Conservation (phyloP, 2,797 vertebrate species). For the Tympanoctomys barrerae region DNA sequence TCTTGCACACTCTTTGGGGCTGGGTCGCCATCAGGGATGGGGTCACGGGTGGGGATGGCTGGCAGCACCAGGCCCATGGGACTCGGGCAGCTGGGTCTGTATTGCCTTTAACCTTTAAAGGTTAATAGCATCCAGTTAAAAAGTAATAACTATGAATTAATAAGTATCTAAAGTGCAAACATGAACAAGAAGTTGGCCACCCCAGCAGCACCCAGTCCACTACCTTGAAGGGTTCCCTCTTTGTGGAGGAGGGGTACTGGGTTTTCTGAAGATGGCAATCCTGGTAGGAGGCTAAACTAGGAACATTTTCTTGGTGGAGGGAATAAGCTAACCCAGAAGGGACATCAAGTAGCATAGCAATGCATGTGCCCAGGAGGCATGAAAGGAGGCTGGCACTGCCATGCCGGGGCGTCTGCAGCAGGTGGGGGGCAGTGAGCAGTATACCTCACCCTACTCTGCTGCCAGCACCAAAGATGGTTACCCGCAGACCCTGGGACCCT, state of each 20-base stretch:
- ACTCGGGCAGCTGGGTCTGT: neutral
- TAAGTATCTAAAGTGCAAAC: neutral
- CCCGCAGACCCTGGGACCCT: neutral
- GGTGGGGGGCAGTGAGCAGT: neutral
- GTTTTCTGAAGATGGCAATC: slow-evolving; percentile 17
- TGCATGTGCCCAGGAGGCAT: neutral
- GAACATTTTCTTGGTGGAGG: neutral
- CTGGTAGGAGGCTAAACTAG: neutral
- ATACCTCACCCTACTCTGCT: too few relatives aligned
- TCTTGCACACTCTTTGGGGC: neutral
- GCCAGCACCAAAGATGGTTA: neutral
- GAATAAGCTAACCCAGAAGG: neutral
- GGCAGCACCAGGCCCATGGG: neutral
- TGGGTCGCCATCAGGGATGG: neutral
- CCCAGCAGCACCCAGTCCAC: neutral
- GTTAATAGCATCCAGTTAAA: neutral
- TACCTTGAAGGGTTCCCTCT: neutral
- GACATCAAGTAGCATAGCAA: neutral
- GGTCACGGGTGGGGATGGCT: neutral
- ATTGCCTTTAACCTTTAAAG: neutral
- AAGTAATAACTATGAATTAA: neutral
- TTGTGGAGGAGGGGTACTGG: neutral
- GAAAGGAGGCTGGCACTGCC: neutral
- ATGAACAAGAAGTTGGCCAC: neutral
- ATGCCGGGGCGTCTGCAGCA: neutral